phyloP scores from a whole-genome alignment of 2,797 vertebrate genomes.

The Chiloscyllium punctatum region DNA sequence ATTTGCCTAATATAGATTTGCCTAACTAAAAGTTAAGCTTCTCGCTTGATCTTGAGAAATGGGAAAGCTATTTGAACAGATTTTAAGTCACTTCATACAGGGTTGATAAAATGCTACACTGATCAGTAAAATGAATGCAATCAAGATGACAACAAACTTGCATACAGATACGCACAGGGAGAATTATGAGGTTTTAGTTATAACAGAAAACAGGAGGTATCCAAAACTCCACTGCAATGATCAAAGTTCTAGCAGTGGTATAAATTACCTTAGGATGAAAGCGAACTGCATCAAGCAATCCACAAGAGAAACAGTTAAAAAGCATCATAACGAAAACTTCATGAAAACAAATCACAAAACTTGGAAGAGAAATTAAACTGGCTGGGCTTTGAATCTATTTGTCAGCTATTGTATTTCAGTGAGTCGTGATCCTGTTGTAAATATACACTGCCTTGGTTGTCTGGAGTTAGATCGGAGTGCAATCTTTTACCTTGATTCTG shows the following conservation, averaged over 20 bases:
- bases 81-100: neutral
- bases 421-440: neutral
- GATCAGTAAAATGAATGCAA: neutral
- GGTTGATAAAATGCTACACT: neutral
- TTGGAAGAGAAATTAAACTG: neutral
- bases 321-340: neutral
- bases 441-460: slow-evolving; percentile 55
- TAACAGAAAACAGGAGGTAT: neutral
- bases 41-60: neutral
- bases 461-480: slow-evolving; percentile 95
- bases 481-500: slow-evolving; percentile 90
- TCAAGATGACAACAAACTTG: neutral
- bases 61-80: neutral
- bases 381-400: neutral
- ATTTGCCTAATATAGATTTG: neutral
- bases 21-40: neutral
- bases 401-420: neutral
- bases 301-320: neutral
- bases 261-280: neutral
- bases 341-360: neutral
- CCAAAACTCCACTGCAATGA: neutral
- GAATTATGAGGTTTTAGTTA: neutral
- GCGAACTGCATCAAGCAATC: neutral
- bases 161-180: neutral
- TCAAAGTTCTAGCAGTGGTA: neutral